Conservation (phyloP, 2,113 vertebrate species). For the Bubo blakistoni region DNA sequence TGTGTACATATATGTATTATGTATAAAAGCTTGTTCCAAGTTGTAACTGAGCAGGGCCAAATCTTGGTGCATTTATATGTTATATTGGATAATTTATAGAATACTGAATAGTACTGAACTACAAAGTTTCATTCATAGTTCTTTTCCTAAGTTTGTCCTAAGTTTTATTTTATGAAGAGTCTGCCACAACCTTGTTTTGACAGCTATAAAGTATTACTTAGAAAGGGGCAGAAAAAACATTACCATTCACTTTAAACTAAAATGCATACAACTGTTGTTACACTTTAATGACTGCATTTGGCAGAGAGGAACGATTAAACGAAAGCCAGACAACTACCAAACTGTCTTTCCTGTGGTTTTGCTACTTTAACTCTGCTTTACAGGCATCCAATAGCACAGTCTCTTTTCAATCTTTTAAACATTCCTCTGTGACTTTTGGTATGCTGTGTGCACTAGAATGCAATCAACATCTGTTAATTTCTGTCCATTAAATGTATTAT, state of each 20-base stretch:
- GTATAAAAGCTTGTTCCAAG: not conserved
- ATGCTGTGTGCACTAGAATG: conserved; percentile 65
- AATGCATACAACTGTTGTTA: not conserved
- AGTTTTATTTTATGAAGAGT: conserved; percentile 21
- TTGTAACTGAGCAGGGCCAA: not conserved
- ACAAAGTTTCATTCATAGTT: not conserved
- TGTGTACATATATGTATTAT: not conserved
- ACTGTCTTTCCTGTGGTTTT: conserved; percentile 50
- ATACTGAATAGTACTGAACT: not conserved
- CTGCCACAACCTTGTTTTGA: conserved; percentile 9
- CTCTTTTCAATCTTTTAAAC: conserved; percentile 17
- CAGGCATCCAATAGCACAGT: not conserved
- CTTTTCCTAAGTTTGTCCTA: not conserved
- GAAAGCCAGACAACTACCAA: conserved; percentile 15
- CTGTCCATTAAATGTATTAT: conserved; percentile 77
- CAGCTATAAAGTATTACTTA: conserved; percentile 61
- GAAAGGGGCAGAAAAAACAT: conserved; percentile 51
- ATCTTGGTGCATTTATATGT: not conserved
- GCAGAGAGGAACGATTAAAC: not conserved
- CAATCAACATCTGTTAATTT: conserved; percentile 85
- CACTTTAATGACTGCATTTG: conserved; percentile 20
- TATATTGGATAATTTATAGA: not conserved
- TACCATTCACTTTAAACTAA: not conserved
- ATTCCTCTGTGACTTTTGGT: conserved; percentile 69
- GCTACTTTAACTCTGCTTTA: conserved; percentile 19